Evolutionary conservation across 2,888 invertebrate species (phyloP), one percentile per base, ranked within the genome.

Genomic region (Eupsilia transversa): DNA sequence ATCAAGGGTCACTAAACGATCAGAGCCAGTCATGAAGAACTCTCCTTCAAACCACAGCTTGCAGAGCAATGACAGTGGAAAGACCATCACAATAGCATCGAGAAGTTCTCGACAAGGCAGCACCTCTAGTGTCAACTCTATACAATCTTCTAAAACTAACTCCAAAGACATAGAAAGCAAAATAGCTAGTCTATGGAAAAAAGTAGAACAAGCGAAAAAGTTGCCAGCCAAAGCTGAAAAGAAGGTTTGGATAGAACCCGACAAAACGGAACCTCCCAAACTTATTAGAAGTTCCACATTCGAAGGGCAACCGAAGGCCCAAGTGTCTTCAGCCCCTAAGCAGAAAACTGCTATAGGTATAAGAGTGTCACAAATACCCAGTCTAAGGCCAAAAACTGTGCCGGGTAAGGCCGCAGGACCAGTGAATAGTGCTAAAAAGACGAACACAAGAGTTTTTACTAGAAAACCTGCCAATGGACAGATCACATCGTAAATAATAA

Each of bases 121-220:
- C 89, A 93, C 94, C 0, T 97, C 97, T 1, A 97, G 96, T 87
- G 97, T 97, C 75, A 97, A 97, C 90, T 97, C 97, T 0, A 97
- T 97, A 72, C 95, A 97, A 23, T 96, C 97, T 27, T 95, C 97
- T 0, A 97, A 96, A 84, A 93, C 95, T 0, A 92, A 93, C 64
- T 92, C 96, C 27, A 97, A 97, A 92, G 97, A 98, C 82, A 97
- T 97, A 1, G 97, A 98, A 20, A 98, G 98, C 91, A 98, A 98
- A 92, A 98, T 98, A 71, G 98, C 98, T 0, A 98, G 97, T 88
- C 93, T 98, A 27, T 98, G 98, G 98, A 98, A 98, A 89, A 97
- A 97, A 90, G 98, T 98, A 0, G 98, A 98, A 87, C 97, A 97
- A 75, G 97, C 95, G 56, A 97, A 97, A 84, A 97, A 96, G 74